Base-by-base conservation (phyloP, 1,140 invertebrate genomes). In the Trichonephila inaurata region DNA sequence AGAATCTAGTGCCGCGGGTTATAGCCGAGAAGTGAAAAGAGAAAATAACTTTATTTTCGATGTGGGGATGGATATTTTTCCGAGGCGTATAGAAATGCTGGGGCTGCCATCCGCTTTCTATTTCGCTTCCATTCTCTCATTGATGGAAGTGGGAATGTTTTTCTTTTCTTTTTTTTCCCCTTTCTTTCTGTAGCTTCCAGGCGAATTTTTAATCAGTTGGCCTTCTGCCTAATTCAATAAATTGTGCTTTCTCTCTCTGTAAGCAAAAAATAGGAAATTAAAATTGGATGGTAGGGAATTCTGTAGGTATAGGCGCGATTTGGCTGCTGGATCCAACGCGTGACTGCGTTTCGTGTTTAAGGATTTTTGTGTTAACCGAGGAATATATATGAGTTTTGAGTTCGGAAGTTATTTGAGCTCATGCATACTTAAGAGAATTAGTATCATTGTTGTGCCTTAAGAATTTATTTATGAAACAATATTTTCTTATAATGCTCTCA, bases 211-310 rank as follows among this genome's bases (percentile, higher is more conserved):
- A 93, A 93, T 93, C 92, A 82, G 69, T 93, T 93, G 86, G 69
- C 72, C 60, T 93, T 51, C 72, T 93, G 72, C 92, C 92, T 93
- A 93, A 93, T 93, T 89, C 92, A 93, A 93, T 93, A 93, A 93
- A 93, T 93, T n/a, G 85, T 33, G 66, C 62, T 21, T 89, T 69
- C 69, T 72, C 12, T 28, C 24, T 51, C 28, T 40, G 28, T 19
- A 24, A 16, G 6, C 40, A 14, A 21, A 19, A 69, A 69, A 19
- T 28, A 21, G 4, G 28, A 61, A 19, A 44, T 64, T 7, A 66
- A 88, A 58, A 88, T 18, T 21, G 18, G 51, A 51, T 51, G 51
- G 51, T 24, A 64, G n/a, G 7, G 24, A 28, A 89, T 16, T 19
- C 16, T 28, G 19, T 61, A 69, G 62, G 33, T 82, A 51, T 18